A percentile compares a stretch with the other conserved stretches of the same genome.
Evolutionary conservation across 1,140 invertebrate species (phyloP).

Genomic region (Drosophila ohnishii): DNA sequence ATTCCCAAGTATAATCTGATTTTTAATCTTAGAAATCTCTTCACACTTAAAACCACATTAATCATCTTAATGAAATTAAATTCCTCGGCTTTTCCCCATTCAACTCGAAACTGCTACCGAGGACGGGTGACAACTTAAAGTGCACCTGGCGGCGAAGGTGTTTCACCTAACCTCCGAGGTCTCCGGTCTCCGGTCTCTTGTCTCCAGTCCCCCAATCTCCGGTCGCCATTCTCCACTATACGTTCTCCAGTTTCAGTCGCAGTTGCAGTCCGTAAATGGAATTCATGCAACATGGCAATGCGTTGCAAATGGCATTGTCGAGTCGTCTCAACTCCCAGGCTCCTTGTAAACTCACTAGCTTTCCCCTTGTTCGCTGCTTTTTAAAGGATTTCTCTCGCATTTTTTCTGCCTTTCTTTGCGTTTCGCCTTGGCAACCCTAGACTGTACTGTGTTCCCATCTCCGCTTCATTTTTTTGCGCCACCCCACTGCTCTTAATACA

Average conservation of each 20-base stretch:
- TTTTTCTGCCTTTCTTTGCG: slow-evolving; percentile 40
- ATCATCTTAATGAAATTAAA: slow-evolving; percentile 39
- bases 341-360: slow-evolving; percentile 52
- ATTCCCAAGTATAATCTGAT: background rate
- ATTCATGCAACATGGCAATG: slow-evolving; percentile 62
- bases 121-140: slow-evolving; percentile 22
- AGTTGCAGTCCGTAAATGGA: slow-evolving; percentile 51
- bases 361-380: slow-evolving; percentile 48
- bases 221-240: slow-evolving; percentile 2
- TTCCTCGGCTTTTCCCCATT: background rate
- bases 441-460: slow-evolving; percentile 7
- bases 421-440: slow-evolving; percentile 46
- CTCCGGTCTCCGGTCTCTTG: slow-evolving; percentile 7
- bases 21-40: background rate
- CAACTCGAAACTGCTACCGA: background rate
- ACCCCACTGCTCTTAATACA: slow-evolving; percentile 61
- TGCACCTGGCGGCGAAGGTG: slow-evolving; percentile 9
- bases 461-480: slow-evolving; percentile 10
- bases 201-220: slow-evolving; percentile 20
- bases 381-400: slow-evolving; percentile 35
- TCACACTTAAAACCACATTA: slow-evolving; percentile 14
- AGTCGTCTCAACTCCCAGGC: slow-evolving; percentile 54
- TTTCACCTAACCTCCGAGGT: slow-evolving; percentile 27
- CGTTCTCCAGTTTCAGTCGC: slow-evolving; percentile 36
- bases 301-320: slow-evolving; percentile 61